phyloP scores from a whole-genome alignment of 2,113 vertebrate species.

The Progne subis region DNA sequence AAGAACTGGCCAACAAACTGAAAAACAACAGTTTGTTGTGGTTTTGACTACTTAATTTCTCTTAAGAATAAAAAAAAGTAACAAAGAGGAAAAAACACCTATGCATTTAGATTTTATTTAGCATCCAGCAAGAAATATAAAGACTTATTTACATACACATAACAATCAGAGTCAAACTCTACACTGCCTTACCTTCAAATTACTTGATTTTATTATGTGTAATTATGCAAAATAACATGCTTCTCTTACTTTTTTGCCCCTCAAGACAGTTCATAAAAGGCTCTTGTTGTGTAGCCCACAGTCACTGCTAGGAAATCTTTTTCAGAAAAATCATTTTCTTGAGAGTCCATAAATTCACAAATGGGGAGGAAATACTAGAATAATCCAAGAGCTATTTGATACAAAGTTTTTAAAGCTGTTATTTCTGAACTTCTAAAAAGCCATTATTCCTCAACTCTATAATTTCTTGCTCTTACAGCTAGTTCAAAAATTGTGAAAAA shows the following conservation, averaged over 20 bases:
- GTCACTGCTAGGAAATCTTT: background rate
- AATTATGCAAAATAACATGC: background rate
- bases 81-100: background rate
- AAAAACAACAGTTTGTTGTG: background rate
- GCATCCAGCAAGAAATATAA: background rate
- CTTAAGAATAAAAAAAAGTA: background rate
- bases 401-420: background rate
- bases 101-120: background rate
- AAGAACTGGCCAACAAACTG: too few species aligned
- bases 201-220: background rate
- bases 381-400: background rate
- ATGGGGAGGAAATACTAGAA: background rate
- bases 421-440: background rate
- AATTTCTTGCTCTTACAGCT: background rate
- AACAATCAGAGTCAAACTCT: background rate
- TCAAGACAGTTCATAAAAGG: background rate
- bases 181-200: background rate
- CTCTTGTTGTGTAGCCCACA: background rate
- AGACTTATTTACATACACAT: background rate
- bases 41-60: background rate
- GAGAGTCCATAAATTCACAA: background rate
- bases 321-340: background rate
- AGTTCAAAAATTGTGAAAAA: background rate
- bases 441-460: background rate
- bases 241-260: accelerated